Evolutionary conservation across 2,113 vertebrate species (phyloP).

Genomic region (Cariama cristata): DNA sequence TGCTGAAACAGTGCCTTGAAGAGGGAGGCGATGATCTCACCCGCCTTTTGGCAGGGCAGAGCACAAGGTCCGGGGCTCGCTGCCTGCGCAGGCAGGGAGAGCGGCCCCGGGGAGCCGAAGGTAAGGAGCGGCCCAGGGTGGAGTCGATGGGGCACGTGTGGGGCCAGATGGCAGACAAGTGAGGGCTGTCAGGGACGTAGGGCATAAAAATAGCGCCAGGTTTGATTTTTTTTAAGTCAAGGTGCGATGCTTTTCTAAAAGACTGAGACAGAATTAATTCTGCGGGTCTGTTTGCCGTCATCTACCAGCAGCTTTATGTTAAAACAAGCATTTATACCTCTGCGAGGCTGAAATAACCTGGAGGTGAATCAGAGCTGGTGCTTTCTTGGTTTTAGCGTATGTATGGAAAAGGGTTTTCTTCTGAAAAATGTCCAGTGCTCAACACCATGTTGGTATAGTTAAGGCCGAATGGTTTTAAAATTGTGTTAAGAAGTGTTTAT

Average conservation of each 20-base stretch:
- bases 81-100: not conserved
- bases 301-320: not conserved
- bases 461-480: not conserved
- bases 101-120: not conserved
- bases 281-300: fast-evolving
- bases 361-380: not conserved
- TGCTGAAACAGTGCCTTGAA: not conserved
- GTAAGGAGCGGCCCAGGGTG: not conserved
- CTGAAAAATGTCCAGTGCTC: not conserved
- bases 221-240: not conserved
- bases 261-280: not conserved
- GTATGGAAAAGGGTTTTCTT: not conserved
- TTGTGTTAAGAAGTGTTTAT: not conserved
- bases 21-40: not conserved
- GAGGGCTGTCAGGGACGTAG: not conserved
- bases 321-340: not conserved
- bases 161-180: not conserved
- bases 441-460: not conserved
- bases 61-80: not conserved
- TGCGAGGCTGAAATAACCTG: not conserved
- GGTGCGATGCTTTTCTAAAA: not conserved
- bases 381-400: not conserved
- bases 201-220: not conserved
- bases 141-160: no score
- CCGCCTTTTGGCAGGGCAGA: not conserved